phyloP scores from a whole-genome alignment of 1,140 invertebrate genomes.

The Telenomus remus region DNA sequence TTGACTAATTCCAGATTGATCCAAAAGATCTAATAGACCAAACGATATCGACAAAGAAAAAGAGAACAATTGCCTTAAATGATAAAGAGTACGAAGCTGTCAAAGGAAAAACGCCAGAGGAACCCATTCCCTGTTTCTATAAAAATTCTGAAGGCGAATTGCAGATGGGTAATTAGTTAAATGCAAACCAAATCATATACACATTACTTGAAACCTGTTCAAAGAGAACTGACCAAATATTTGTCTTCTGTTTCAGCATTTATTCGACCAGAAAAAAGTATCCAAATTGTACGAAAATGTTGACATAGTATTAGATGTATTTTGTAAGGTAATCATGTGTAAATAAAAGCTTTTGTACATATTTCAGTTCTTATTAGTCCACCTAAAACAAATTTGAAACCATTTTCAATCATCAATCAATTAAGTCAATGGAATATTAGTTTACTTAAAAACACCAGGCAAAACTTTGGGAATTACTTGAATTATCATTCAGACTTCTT shows the following conservation, averaged over 20 bases:
- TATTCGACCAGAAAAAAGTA: not conserved
- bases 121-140: not conserved
- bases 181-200: no score
- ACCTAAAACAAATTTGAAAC: no score
- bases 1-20: not conserved
- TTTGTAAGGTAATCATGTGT: no score
- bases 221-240: not conserved
- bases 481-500: no score
- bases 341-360: no score
- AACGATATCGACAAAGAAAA: not conserved
- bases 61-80: not conserved
- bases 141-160: not conserved
- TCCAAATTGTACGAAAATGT: not conserved
- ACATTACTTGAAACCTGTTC: not conserved
- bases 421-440: no score
- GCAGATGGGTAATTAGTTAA: not conserved
- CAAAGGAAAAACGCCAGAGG: not conserved
- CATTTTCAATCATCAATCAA: no score
- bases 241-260: not conserved
- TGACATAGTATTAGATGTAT: no score
- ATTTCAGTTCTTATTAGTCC: no score
- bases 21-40: not conserved
- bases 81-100: constrained; percentile 1
- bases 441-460: no score
- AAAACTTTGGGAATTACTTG: no score